Evolutionary conservation across 2,888 invertebrate genomes (phyloP).

Genomic region (Apamea anceps): DNA sequence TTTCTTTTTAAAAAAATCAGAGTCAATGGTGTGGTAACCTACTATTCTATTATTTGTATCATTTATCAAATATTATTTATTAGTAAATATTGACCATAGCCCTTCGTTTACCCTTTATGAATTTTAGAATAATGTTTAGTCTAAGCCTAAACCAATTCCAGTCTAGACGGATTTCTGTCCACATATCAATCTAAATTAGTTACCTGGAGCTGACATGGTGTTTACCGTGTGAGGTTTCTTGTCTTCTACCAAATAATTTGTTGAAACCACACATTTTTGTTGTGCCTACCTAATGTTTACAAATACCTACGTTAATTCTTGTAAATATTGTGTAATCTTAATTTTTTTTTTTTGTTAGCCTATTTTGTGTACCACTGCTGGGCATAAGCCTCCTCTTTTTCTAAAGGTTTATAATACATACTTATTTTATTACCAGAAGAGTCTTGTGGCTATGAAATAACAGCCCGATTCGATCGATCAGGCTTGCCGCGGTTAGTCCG

Average conservation of each 20-base stretch:
- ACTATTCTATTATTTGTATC: neutral
- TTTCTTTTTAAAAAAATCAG: neutral
- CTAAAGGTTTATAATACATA: no score
- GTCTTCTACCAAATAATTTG: constrained; percentile 5
- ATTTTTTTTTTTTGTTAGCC: no score
- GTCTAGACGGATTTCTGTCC: constrained; percentile 53
- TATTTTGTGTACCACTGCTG: no score
- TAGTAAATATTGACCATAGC: neutral
- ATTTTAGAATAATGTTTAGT: constrained; percentile 25
- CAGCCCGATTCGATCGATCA: neutral
- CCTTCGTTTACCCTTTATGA: constrained; percentile 35
- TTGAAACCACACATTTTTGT: constrained; percentile 14
- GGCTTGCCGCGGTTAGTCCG: neutral
- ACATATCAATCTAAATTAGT: constrained; percentile 53
- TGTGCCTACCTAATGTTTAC: neutral
- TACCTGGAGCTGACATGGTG: constrained; percentile 16
- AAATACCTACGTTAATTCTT: neutral
- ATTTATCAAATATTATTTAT: neutral
- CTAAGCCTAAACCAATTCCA: constrained; percentile 27
- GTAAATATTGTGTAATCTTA: neutral
- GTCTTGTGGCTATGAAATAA: neutral
- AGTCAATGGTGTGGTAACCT: no score
- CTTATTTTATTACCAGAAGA: no score
- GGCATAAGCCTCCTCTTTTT: no score
- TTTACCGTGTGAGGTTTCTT: constrained; percentile 18